Evolutionary conservation across 2,113 vertebrate genomes (phyloP).

Genomic region (Pterocles gutturalis): DNA sequence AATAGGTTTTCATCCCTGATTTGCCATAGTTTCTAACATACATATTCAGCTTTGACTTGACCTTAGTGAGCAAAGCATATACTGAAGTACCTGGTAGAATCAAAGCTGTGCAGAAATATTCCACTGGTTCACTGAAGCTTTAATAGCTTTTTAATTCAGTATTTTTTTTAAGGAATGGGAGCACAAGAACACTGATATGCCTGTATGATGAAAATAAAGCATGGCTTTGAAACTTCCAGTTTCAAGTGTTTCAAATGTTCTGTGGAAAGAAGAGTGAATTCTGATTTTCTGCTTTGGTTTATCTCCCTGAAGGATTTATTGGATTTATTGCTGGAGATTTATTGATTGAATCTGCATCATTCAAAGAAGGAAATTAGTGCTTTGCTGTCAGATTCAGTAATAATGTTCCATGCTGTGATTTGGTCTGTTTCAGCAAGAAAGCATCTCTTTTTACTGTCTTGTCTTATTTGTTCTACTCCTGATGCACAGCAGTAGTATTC

Average conservation of each 20-base stretch:
- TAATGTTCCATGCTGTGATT: conserved; percentile 34
- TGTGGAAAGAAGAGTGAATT: not conserved
- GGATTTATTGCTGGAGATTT: conserved; percentile 1
- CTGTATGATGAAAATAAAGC: not conserved
- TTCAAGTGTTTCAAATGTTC: not conserved
- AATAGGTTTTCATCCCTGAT: not conserved
- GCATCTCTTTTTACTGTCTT: not conserved
- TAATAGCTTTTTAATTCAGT: not conserved
- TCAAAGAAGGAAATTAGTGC: conserved; percentile 42
- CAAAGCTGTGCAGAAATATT: not conserved
- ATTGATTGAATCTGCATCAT: conserved; percentile 39
- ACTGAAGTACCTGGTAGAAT: not conserved
- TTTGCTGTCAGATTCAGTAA: conserved; percentile 36
- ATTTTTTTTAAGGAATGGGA: not conserved
- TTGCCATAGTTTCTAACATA: not conserved
- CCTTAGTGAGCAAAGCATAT: not conserved
- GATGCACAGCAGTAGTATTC: not conserved
- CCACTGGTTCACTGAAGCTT: not conserved
- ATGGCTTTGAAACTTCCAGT: not conserved
- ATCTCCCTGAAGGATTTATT: not conserved
- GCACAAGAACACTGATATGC: not conserved
- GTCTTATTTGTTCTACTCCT: not conserved
- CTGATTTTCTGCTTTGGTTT: not conserved
- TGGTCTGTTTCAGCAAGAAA: conserved; percentile 38
- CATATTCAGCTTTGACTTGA: not conserved